Evolutionary conservation across 1,140 invertebrate genomes (phyloP), one percentile per base, ranked within the genome.

Genomic region (Hermetia illucens): DNA sequence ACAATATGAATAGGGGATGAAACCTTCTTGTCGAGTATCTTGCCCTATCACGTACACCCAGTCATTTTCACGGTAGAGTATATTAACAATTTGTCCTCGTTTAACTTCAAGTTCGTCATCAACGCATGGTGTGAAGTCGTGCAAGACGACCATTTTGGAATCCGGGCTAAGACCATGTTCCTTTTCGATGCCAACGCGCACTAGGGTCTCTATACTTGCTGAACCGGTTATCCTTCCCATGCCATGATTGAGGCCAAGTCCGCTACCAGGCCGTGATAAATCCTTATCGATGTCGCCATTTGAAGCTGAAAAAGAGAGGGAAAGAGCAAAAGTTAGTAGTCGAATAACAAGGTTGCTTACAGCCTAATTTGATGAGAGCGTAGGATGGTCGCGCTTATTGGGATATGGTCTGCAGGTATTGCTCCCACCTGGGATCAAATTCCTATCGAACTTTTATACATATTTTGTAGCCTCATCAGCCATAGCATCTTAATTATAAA

Each of bases 1-100:
- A 61, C 87, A 91, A 58, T 93, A 93, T 0, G 87, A 90, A 54
- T 90, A 82, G 8, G 91, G 91, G 46, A 95, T 91, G 51, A 94
- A 96, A 2, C 91, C 91, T 64, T 94, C 89, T 57, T 83, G 75
- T 38, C 84, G 66, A 20, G 82, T 83, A 41, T 87, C 82, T 33
- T 87, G 82, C 2, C 84, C 78, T 54, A 93, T 90, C 0, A 94
- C 87, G 66, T 94, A 94, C 1, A 92, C 85, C 91, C 91, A 95
- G 52, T 94, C 91, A 57, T 94, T 93, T 58, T 95, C 90, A 49
- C 88, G 69, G 59, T 95, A 95, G 38, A 95, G 62, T 37, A 93
- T 79, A 65, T 91, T 91, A 1, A 93, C 88, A 48, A 91, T 75
- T 52, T 77, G 73, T 3, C 74, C 74, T 5, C 74, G 61, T 62